phyloP scores from a whole-genome alignment of 2,888 invertebrate genomes.

The Andrena flavipes region DNA sequence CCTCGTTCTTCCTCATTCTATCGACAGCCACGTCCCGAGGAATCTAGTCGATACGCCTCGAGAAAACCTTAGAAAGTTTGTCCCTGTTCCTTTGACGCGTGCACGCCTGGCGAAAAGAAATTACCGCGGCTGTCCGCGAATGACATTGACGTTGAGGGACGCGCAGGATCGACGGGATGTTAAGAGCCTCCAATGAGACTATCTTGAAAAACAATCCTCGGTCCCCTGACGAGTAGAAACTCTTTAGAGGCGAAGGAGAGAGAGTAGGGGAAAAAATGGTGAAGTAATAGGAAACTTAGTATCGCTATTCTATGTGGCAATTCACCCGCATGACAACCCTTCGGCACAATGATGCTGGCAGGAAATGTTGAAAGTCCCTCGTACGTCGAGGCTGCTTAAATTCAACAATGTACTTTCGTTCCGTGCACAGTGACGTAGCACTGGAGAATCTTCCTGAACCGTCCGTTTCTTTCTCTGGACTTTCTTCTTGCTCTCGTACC shows the following conservation, averaged over 20 bases:
- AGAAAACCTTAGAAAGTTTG: slow-evolving; percentile 55
- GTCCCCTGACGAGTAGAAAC: not conserved
- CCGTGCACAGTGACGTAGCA: slow-evolving; percentile 19
- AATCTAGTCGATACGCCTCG: slow-evolving; percentile 37
- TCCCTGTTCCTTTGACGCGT: slow-evolving; percentile 34
- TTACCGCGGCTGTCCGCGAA: not conserved
- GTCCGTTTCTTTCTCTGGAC: slow-evolving; percentile 22
- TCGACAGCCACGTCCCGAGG: slow-evolving; percentile 14
- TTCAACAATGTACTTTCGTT: slow-evolving; percentile 49
- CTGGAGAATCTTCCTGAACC: slow-evolving; percentile 36
- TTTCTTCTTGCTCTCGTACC: slow-evolving; percentile 56
- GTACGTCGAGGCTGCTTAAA: slow-evolving; percentile 19
- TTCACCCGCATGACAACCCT: not conserved
- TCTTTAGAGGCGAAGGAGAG: not conserved
- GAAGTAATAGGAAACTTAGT: not conserved
- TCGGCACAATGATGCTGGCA: not conserved
- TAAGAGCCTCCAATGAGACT: not conserved
- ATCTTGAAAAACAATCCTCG: not conserved
- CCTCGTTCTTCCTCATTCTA: slow-evolving; percentile 45
- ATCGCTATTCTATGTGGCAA: not conserved
- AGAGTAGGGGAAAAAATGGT: too few species aligned
- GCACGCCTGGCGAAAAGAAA: slow-evolving; percentile 5
- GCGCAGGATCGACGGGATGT: not conserved
- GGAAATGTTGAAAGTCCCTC: not conserved
- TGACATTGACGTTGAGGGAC: slow-evolving; percentile 4